Base-by-base conservation (phyloP, 1,140 invertebrate species). In the Drosophila rufa region DNA sequence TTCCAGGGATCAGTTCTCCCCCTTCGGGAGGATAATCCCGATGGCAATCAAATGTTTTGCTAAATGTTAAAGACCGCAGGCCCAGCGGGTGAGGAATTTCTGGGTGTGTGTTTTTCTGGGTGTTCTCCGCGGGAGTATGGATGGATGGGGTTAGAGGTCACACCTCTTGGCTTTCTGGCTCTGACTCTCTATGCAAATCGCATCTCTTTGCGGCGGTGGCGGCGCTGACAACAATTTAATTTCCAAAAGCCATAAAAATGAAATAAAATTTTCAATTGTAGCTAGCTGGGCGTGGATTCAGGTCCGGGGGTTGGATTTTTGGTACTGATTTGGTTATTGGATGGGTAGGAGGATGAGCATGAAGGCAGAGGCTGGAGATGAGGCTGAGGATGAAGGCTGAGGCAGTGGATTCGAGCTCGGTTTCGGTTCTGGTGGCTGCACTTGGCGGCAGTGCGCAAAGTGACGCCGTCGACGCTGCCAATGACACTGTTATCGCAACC, bases 181-280 rank as follows among this genome's bases (percentile, higher is more conserved):
- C 51, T 68, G 50, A n/a, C 38, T 56, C 15, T 40, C 14, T 77
- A 78, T 78, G 75, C 75, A 78, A 78, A 78, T 77, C 64, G 45
- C 48, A 22, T 58, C 75, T 75, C 68, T 73, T 80, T 8, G 3
- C 53, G 4, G 7, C 51, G n/a, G 30, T 33, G 30, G 4, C 48
- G n/a, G 27, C 17, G 75, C 9, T 76, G 75, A 83, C 80, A 87
- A 83, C 83, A 87, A 87, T 87, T 87, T 87, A 87, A 87, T 87
- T 87, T 78, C 68, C 84, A 80, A 80, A 86, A 83, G 83, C 84
- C 84, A 87, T 87, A 87, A 87, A 87, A 87, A 75, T 80, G 80
- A 83, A 89, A 87, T 83, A 83, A 83, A 89, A 87, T 81, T 73
- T 82, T 82, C 83, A 86, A 86, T 85, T 85, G 83, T 79, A 51